Conservation (phyloP, 1,140 invertebrate species). For the Diorhabda carinulata region DNA sequence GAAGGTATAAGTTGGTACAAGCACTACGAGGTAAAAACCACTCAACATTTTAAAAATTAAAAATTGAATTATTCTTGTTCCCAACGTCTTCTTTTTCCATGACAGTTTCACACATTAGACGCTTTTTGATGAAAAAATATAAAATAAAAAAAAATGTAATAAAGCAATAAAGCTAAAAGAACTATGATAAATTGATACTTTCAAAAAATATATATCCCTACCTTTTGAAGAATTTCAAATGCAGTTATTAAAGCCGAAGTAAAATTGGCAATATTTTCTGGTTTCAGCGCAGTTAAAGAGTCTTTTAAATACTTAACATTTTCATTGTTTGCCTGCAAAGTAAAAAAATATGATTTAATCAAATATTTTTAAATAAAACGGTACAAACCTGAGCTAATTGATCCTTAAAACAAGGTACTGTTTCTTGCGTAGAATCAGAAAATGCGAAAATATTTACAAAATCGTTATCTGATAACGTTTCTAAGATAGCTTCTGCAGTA, state of each 20-base stretch:
- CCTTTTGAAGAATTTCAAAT: slow-evolving; percentile 88
- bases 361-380: not conserved
- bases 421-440: slow-evolving; percentile 67
- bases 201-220: slow-evolving; percentile 44
- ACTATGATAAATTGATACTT: too few species aligned
- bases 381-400: slow-evolving; percentile 70
- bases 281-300: slow-evolving; percentile 61
- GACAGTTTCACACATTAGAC: too few species aligned
- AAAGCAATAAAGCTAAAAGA: too few species aligned
- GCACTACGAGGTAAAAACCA: too few species aligned
- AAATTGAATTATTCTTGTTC: too few species aligned
- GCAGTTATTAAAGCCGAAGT: slow-evolving; percentile 83
- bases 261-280: slow-evolving; percentile 86
- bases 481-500: slow-evolving; percentile 81
- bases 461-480: slow-evolving; percentile 94
- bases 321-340: slow-evolving; percentile 72
- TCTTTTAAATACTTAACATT: slow-evolving; percentile 82
- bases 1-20: too few species aligned
- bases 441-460: slow-evolving; percentile 93
- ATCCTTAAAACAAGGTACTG: slow-evolving; percentile 83
- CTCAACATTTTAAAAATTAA: too few species aligned
- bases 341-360: not conserved
- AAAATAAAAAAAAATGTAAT: too few species aligned
- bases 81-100: too few species aligned
- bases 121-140: too few species aligned